phyloP scores from a whole-genome alignment of 2,797 vertebrate species.

The Pterois miles region DNA sequence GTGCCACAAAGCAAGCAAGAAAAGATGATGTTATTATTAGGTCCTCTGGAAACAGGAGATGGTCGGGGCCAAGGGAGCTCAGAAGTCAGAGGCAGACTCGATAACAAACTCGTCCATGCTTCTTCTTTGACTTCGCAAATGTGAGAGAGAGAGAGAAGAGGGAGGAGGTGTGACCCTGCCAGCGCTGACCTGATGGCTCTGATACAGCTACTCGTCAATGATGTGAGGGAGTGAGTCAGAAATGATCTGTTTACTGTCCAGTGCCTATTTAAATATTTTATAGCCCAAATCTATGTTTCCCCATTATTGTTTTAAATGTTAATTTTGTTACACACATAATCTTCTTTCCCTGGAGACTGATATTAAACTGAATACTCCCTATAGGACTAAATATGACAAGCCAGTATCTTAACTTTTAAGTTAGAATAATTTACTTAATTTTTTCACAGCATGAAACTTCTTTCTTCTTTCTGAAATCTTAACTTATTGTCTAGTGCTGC shows the following conservation, averaged over 20 bases:
- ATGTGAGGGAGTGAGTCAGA: neutral
- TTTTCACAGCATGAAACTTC: neutral
- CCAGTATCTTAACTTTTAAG: neutral
- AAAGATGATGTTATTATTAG: slow-evolving; percentile 64
- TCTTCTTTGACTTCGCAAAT: slow-evolving; percentile 53
- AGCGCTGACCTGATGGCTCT: slow-evolving; percentile 10
- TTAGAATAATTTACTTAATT: neutral
- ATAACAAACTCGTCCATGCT: slow-evolving; percentile 49
- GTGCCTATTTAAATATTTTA: neutral
- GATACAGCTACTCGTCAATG: neutral
- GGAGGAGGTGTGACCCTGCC: slow-evolving; percentile 3
- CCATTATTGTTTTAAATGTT: neutral
- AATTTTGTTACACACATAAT: neutral
- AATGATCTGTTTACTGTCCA: neutral
- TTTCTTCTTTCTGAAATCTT: neutral
- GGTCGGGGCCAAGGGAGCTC: slow-evolving; percentile 38
- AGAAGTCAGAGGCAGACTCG: slow-evolving; percentile 60
- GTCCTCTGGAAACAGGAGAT: slow-evolving; percentile 56
- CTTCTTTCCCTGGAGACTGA: neutral
- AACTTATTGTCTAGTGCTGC: neutral
- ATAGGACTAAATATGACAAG: neutral
- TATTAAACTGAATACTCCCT: neutral
- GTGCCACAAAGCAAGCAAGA: slow-evolving; percentile 51
- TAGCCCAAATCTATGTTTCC: neutral
- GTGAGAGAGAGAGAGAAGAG: neutral